Percentiles rank a stretch among this genome's conserved stretches.
Conservation (phyloP, 2,888 invertebrate species). For the Aquatica leii region DNA sequence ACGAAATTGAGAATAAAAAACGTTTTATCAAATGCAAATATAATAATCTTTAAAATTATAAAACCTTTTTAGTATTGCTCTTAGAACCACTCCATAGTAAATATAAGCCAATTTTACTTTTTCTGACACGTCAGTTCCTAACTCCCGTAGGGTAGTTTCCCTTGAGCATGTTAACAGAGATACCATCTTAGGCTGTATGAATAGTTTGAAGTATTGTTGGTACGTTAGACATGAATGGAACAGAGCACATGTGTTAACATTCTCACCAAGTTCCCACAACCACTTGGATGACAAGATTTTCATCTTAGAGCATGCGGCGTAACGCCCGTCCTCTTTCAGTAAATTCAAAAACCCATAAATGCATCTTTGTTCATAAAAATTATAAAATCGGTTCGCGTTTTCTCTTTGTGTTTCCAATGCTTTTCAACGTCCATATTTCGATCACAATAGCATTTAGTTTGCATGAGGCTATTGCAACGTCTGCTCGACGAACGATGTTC, state of each 20-base stretch:
- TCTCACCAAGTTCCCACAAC: constrained; percentile 58
- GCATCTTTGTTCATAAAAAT: constrained; percentile 35
- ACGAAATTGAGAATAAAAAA: background rate
- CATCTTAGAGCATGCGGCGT: constrained; percentile 55
- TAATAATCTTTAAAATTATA: constrained; percentile 36
- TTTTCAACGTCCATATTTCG: constrained; percentile 35
- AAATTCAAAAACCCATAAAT: constrained; percentile 26
- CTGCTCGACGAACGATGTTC: constrained; percentile 21
- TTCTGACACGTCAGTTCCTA: constrained; percentile 25
- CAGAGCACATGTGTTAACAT: constrained; percentile 57
- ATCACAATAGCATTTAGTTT: constrained; percentile 37
- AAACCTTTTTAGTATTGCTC: constrained; percentile 37
- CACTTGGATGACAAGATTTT: constrained; percentile 60
- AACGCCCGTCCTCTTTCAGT: constrained; percentile 33
- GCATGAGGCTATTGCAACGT: constrained; percentile 31
- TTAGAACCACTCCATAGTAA: constrained; percentile 29
- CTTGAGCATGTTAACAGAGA: constrained; percentile 27
- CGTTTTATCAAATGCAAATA: constrained; percentile 9
- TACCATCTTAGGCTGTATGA: constrained; percentile 22
- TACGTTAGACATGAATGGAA: constrained; percentile 45
- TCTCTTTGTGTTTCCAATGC: constrained; percentile 35
- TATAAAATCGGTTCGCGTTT: constrained; percentile 37
- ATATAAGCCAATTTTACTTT: constrained; percentile 24
- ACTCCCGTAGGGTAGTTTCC: constrained; percentile 12
- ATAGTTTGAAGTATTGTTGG: constrained; percentile 33